Evolutionary conservation across 2,888 invertebrate species (phyloP).

Genomic region (Alcis repandata): DNA sequence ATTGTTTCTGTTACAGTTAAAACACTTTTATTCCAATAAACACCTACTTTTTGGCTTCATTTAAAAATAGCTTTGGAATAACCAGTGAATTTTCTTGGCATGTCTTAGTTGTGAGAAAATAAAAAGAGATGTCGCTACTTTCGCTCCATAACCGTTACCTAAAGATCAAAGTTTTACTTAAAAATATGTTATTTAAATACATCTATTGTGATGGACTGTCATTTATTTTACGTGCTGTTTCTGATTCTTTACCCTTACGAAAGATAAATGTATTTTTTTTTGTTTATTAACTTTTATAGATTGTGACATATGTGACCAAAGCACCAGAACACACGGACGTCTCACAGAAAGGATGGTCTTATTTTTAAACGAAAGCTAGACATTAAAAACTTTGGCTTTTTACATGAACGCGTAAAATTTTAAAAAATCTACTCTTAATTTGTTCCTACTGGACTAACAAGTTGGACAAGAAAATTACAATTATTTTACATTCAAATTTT

Average conservation of each 20-base stretch:
- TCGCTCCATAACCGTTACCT: slow-evolving; percentile 22
- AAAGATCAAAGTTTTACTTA: slow-evolving; percentile 45
- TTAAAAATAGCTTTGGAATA: slow-evolving; percentile 19
- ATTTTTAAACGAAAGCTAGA: slow-evolving; percentile 54
- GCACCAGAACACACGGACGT: slow-evolving; percentile 63
- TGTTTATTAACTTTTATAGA: slow-evolving; percentile 35
- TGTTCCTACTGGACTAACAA: slow-evolving; percentile 58
- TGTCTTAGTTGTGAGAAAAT: not conserved
- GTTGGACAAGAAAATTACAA: slow-evolving; percentile 57
- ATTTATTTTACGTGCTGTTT: slow-evolving; percentile 61
- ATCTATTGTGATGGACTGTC: slow-evolving; percentile 71
- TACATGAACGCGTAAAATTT: slow-evolving; percentile 53
- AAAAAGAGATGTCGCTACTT: slow-evolving; percentile 46
- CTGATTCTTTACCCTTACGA: slow-evolving; percentile 53
- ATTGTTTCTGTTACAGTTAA: not conserved
- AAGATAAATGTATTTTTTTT: slow-evolving; percentile 43
- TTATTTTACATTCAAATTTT: slow-evolving; percentile 29
- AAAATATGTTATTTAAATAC: slow-evolving; percentile 60
- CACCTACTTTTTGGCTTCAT: slow-evolving; percentile 14
- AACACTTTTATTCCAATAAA: slow-evolving; percentile 15
- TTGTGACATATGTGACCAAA: slow-evolving; percentile 64
- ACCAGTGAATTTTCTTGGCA: not conserved
- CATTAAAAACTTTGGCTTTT: slow-evolving; percentile 68
- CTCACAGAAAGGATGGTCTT: slow-evolving; percentile 41
- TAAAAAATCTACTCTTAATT: slow-evolving; percentile 55